phyloP scores from a whole-genome alignment of 2,113 vertebrate genomes.

The Mungos mungo region DNA sequence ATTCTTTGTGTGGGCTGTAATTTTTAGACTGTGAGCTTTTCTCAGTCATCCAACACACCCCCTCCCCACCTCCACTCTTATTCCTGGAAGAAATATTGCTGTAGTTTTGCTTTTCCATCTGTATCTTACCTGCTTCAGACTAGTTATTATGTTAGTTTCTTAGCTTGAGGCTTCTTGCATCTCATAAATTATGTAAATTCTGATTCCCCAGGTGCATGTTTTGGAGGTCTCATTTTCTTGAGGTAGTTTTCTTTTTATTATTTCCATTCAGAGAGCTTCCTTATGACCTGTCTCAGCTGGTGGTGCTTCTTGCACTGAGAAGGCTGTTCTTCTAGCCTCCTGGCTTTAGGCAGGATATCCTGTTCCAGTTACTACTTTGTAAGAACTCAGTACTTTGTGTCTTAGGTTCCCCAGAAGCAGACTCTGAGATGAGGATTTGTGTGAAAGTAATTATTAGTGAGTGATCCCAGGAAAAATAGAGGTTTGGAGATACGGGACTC shows the following conservation, averaged over 20 bases:
- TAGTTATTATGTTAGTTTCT: neutral
- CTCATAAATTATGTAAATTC: neutral
- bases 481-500: neutral
- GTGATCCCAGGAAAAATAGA: neutral
- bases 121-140: neutral
- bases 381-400: neutral
- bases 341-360: neutral
- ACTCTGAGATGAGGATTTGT: neutral
- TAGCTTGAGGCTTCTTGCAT: neutral
- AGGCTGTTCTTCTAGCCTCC: neutral
- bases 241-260: neutral
- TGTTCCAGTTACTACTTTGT: neutral
- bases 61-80: neutral
- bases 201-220: neutral
- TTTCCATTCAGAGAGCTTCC: neutral
- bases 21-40: neutral
- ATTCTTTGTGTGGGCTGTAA: neutral
- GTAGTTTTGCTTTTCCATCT: neutral
- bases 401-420: neutral
- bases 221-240: neutral
- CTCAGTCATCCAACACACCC: neutral
- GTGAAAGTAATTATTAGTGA: neutral
- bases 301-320: neutral
- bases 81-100: neutral
- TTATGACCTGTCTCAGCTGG: neutral